Percentiles rank a stretch among this genome's conserved stretches.
phyloP scores from a whole-genome alignment of 2,113 vertebrate species.

The Ctenomys sociabilis region DNA sequence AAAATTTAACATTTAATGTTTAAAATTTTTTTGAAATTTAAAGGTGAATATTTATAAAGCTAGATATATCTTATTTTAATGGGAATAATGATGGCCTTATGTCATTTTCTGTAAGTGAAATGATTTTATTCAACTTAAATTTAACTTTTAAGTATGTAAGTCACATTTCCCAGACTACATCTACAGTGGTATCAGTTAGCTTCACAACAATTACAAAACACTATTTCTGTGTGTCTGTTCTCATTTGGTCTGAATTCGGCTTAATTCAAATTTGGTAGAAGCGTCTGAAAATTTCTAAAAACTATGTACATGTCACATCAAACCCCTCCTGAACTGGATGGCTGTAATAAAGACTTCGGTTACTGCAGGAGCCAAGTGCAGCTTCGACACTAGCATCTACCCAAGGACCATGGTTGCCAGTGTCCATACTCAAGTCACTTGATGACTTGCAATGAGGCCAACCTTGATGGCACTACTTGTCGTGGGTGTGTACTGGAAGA shows the following conservation, averaged over 20 bases:
- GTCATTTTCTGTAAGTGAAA: slow-evolving; percentile 5
- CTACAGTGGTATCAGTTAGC: not conserved
- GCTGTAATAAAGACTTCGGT: not conserved
- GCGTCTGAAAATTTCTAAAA: not conserved
- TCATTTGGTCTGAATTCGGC: not conserved
- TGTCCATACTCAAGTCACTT: not conserved
- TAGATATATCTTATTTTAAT: slow-evolving; percentile 4
- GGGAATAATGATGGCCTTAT: not conserved
- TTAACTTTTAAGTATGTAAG: not conserved
- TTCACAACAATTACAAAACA: not conserved
- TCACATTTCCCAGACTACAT: not conserved
- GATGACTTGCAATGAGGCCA: not conserved
- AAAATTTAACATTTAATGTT: too few relatives aligned
- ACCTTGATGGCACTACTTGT: not conserved
- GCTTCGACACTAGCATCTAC: not conserved
- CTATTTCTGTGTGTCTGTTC: not conserved
- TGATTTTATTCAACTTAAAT: not conserved
- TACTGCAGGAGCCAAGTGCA: not conserved
- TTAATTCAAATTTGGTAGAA: not conserved
- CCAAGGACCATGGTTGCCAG: not conserved
- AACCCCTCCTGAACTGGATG: not conserved
- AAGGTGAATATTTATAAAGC: not conserved
- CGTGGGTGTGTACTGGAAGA: not conserved
- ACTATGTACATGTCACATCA: not conserved
- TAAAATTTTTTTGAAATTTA: not conserved